Conservation (phyloP, 2,888 invertebrate genomes). For the Uropetala carovei region DNA sequence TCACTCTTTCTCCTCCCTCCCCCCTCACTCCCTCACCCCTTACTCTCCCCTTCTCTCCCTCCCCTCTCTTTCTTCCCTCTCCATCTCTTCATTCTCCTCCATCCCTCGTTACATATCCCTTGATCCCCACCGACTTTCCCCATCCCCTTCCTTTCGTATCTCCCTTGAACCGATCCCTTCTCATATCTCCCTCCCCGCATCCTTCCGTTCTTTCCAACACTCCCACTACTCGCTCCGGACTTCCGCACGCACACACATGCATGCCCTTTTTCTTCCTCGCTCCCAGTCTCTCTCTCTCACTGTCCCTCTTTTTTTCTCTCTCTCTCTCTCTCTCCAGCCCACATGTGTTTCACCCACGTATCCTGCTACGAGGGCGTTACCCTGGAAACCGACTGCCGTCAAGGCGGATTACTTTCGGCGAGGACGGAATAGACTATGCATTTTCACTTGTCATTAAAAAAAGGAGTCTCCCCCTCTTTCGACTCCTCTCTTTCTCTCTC, state of each 20-base stretch:
- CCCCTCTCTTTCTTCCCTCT: background rate
- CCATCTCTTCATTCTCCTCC: background rate
- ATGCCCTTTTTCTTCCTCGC: background rate
- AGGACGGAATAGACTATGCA: conserved; percentile 10
- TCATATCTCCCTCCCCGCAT: background rate
- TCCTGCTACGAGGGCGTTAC: conserved; percentile 28
- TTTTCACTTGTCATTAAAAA: conserved; percentile 27
- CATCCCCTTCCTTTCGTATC: background rate
- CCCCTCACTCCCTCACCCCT: background rate
- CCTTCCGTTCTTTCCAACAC: background rate
- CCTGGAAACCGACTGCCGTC: conserved; percentile 22
- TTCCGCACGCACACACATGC: background rate
- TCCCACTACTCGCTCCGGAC: background rate
- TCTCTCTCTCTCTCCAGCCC: background rate
- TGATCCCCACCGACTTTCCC: background rate
- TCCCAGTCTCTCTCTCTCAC: background rate
- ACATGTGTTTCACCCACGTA: background rate
- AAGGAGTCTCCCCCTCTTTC: background rate
- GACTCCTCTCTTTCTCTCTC: too few species aligned
- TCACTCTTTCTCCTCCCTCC: background rate
- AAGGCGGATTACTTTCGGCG: conserved; percentile 19
- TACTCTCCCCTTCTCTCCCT: background rate
- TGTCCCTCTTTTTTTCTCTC: background rate
- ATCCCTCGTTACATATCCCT: background rate
- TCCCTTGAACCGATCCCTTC: background rate